Percentiles rank a stretch among this genome's conserved stretches.
These are phyloP conservation scores for Typhlichthys eigenmanni DNA, from an alignment of 2,797 vertebrate genomes.

Conservation along the genomic window DNA sequence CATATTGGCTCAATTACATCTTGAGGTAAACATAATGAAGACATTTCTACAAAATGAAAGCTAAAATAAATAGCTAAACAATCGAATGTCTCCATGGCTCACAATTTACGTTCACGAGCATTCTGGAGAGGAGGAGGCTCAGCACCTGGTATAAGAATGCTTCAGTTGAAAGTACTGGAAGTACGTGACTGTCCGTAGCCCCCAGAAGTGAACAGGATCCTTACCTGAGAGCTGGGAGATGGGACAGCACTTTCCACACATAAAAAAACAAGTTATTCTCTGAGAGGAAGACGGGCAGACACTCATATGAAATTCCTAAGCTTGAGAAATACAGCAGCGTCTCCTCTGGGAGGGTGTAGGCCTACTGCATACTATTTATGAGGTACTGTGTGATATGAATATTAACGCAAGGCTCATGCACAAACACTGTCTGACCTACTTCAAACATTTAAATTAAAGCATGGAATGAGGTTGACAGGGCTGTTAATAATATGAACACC, in stretches of 20 bases:
- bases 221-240: slow-evolving; percentile 54
- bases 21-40: slow-evolving; percentile 32
- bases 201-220: slow-evolving; percentile 49
- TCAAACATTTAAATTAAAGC: slow-evolving; percentile 62
- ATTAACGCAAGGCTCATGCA: slow-evolving; percentile 66
- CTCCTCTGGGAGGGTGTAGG: slow-evolving; percentile 39
- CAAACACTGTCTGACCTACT: slow-evolving; percentile 65
- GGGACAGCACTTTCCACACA: slow-evolving; percentile 61
- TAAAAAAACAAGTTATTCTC: slow-evolving; percentile 43
- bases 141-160: slow-evolving; percentile 31
- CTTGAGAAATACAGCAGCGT: slow-evolving; percentile 16
- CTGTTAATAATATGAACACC: slow-evolving; percentile 60
- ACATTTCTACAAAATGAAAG: slow-evolving; percentile 40
- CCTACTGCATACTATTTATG: slow-evolving; percentile 55
- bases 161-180: slow-evolving; percentile 31
- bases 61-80: slow-evolving; percentile 17
- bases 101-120: slow-evolving; percentile 27
- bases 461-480: slow-evolving; percentile 53
- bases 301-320: slow-evolving; percentile 35
- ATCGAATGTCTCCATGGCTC: slow-evolving; percentile 34
- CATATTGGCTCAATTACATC: slow-evolving; percentile 6
- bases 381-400: slow-evolving; percentile 56
- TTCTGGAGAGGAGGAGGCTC: slow-evolving; percentile 20
- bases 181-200: background rate
- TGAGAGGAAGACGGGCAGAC: slow-evolving; percentile 40